A percentile compares a stretch with the other conserved stretches of the same genome.
Conservation (phyloP, 2,888 invertebrate species). For the Leptinotarsa rubiginosa region DNA sequence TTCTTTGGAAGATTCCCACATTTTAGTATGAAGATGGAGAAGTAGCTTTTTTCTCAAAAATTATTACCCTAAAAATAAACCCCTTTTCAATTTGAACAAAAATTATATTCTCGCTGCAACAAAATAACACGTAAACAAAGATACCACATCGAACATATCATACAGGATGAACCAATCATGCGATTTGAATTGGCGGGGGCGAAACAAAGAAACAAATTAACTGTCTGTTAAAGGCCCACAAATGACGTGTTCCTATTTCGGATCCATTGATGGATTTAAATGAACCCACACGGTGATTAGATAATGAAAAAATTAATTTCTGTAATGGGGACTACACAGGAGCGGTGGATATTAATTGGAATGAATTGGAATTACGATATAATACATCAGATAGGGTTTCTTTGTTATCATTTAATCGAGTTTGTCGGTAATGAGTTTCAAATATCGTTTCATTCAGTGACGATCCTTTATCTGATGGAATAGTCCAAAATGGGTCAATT, state of each 20-base stretch:
- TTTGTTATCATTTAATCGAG: constrained; percentile 29
- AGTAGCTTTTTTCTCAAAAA: no score
- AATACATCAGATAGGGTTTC: constrained; percentile 35
- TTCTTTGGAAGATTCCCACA: no score
- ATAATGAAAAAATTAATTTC: constrained; percentile 56
- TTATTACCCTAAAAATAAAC: no score
- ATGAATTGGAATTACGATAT: constrained; percentile 40
- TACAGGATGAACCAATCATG: constrained; percentile 56
- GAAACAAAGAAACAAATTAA: constrained; percentile 55
- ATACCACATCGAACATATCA: not conserved
- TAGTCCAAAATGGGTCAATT: not conserved
- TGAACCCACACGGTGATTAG: constrained; percentile 58
- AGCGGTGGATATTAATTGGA: constrained; percentile 36
- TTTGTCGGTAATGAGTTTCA: constrained; percentile 1
- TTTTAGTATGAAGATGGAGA: no score
- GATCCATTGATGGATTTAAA: constrained; percentile 56
- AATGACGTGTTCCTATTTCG: constrained; percentile 60
- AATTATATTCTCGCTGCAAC: no score
- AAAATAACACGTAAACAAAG: not conserved
- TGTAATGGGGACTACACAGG: constrained; percentile 45
- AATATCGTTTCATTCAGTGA: not conserved
- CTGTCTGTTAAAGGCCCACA: constrained; percentile 53
- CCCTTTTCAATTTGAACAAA: no score
- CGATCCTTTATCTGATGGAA: not conserved
- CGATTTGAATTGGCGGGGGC: constrained; percentile 50